Percentiles rank a stretch among this genome's conserved stretches.
Evolutionary conservation across 2,113 vertebrate genomes (phyloP).

Genomic region (Sarotherodon lohbergeri): DNA sequence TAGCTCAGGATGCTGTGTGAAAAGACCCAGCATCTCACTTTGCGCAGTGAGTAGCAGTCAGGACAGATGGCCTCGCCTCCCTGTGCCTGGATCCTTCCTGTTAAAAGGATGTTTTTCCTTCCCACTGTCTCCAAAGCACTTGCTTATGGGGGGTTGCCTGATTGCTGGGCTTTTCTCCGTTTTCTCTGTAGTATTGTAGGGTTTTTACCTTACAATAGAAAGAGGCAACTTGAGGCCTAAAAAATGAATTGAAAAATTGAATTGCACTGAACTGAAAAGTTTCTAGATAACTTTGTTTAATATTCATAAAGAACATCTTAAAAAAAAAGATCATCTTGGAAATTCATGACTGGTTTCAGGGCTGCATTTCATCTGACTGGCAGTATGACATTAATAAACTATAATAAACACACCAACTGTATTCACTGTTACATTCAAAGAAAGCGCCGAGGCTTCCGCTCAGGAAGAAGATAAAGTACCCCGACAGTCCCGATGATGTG

Average conservation of each 20-base stretch:
- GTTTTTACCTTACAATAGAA: neutral
- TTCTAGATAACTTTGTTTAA: neutral
- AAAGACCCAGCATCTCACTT: neutral
- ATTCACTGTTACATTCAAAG: neutral
- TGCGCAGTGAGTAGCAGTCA: rapidly evolving
- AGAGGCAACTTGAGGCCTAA: neutral
- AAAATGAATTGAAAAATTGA: neutral
- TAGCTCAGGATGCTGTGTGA: neutral
- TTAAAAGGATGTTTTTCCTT: neutral
- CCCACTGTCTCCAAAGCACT: neutral
- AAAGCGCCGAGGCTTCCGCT: neutral
- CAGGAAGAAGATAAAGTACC: neutral
- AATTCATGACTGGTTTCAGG: neutral
- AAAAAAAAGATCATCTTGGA: neutral
- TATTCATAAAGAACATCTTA: neutral
- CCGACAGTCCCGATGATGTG: neutral
- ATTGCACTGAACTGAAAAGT: neutral
- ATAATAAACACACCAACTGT: neutral
- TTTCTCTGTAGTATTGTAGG: neutral
- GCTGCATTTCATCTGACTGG: neutral
- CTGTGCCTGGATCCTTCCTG: neutral
- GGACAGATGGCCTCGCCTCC: neutral
- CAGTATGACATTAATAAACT: neutral
- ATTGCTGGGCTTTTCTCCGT: rapidly evolving
- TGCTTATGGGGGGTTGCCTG: neutral